Conservation (phyloP, 2,113 vertebrate genomes). For the Lepus timidus region DNA sequence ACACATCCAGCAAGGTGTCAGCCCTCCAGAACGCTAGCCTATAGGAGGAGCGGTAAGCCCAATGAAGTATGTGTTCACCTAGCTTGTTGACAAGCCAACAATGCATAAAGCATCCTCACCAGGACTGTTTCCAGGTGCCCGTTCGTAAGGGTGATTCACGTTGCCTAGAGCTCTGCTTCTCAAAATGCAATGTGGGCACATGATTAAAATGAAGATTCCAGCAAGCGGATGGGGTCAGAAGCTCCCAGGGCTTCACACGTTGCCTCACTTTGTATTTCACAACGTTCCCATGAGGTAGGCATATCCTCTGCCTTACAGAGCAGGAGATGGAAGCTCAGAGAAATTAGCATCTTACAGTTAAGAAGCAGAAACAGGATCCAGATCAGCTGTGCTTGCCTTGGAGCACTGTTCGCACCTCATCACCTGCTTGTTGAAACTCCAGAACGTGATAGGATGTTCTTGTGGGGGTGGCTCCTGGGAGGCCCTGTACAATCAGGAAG, state of each 20-base stretch:
- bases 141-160: background rate
- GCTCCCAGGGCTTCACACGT: background rate
- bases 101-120: background rate
- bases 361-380: background rate
- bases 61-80: background rate
- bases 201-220: background rate
- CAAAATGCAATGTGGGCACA: background rate
- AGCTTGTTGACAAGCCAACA: background rate
- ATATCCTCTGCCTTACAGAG: background rate
- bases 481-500: background rate
- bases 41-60: background rate
- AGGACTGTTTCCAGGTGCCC: background rate
- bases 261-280: background rate
- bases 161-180: background rate
- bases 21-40: background rate
- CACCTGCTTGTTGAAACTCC: background rate
- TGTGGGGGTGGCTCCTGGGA: background rate
- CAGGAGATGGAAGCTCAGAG: background rate
- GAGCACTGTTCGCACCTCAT: background rate
- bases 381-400: background rate
- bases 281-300: background rate
- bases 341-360: background rate
- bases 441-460: background rate
- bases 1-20: background rate
- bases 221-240: background rate